These are phyloP conservation scores for Apeira syringaria DNA, from an alignment of 2,888 invertebrate genomes.

Conservation along the genomic window DNA sequence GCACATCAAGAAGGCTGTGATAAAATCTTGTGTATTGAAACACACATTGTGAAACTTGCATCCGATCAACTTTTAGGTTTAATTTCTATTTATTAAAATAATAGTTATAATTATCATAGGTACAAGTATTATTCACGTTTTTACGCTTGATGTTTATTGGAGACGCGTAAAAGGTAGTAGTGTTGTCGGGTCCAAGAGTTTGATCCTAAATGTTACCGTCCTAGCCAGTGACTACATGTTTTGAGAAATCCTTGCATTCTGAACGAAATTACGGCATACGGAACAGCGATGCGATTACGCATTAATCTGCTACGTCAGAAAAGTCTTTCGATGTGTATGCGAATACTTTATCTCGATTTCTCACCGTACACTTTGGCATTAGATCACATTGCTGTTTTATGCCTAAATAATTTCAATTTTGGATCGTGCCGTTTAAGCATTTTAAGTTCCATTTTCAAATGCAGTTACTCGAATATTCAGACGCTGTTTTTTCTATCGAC, in stretches of 20 bases:
- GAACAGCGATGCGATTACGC: too few relatives aligned
- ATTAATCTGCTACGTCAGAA: too few relatives aligned
- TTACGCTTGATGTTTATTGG: constrained; percentile 56
- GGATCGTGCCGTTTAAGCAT: constrained; percentile 40
- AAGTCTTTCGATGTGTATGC: too few relatives aligned
- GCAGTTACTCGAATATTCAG: constrained; percentile 40
- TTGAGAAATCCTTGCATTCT: constrained; percentile 19
- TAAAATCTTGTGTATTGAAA: constrained; percentile 55
- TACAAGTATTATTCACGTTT: constrained; percentile 72
- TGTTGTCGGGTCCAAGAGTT: constrained; percentile 51
- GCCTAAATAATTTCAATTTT: background rate
- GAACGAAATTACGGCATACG: background rate
- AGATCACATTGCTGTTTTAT: background rate
- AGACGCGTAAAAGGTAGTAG: constrained; percentile 53
- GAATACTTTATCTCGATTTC: too few relatives aligned
- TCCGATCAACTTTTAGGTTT: constrained; percentile 54
- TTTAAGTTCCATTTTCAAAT: constrained; percentile 31
- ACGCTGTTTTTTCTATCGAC: constrained; percentile 1
- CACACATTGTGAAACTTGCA: constrained; percentile 50
- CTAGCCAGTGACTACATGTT: constrained; percentile 55
- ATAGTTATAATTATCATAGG: constrained; percentile 62
- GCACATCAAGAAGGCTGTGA: constrained; percentile 81
- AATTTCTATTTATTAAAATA: constrained; percentile 47
- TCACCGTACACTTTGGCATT: background rate
- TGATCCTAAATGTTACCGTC: constrained; percentile 60